Evolutionary conservation across 2,888 invertebrate genomes (phyloP), one percentile per base, ranked within the genome.

Genomic region (Dendrolimus pini): DNA sequence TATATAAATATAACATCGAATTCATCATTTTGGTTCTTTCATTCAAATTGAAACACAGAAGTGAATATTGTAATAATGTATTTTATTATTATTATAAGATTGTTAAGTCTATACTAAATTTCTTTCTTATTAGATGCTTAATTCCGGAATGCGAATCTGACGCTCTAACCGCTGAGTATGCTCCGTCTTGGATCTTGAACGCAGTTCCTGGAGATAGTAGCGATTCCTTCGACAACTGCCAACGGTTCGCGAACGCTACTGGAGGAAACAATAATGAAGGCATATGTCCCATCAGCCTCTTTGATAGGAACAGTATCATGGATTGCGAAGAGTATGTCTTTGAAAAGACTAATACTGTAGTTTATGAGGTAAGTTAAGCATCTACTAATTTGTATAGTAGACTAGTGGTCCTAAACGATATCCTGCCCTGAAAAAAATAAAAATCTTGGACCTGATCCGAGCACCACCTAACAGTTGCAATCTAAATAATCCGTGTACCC

Each of bases 161-260:
- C 3, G 63, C 62, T 0, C 7, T 47, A 47, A 62, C 70, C 3
- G 63, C 80, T 0, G 72, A 74, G 12, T 89, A 83, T 62, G 62
- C 77, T n/a, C 82, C 85, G 0, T 13, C 71, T 0, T 93, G 92
- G 92, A 64, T 92, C 18, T 62, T 74, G 9, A 69, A 80, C 58
- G 91, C 92, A 0, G 77, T 89, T 2, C 92, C 92, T 0, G 72
- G 72, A 2, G 54, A 71, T 10, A 71, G 71, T 7, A 65, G 66
- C n/a, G 67, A 67, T 9, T 69, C 69, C 0, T 73, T 86, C 61
- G 88, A 91, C 57, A 83, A 84, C 56, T 93, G 93, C 64, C 74
- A 79, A 55, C 83, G 92, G 0, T 92, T 75, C 63, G 76, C 64
- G 6, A 70, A 64, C 55, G 9, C 58, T 7, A 62, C 64, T 1